A percentile compares a stretch with the other conserved stretches of the same genome.
Conservation (phyloP, 2,113 vertebrate genomes). For the Oryctolagus cuniculus region DNA sequence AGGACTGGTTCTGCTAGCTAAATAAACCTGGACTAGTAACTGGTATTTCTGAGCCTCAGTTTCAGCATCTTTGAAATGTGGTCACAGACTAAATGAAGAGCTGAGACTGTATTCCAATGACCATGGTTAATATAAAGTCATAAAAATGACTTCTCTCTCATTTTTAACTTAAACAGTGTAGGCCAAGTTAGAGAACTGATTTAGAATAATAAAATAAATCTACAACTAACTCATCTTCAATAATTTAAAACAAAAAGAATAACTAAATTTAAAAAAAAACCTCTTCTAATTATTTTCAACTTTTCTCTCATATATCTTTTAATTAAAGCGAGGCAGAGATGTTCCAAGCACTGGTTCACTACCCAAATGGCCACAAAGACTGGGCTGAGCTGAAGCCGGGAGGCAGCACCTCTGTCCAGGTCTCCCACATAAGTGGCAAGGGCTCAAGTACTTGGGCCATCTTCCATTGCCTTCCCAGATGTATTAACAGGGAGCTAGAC, state of each 20-base stretch:
- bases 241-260: conserved; percentile 19
- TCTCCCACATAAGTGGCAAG: too few relatives aligned
- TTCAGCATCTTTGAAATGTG: conserved; percentile 37
- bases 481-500: too few relatives aligned
- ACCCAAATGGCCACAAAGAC: too few relatives aligned
- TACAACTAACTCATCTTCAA: background rate
- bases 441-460: too few relatives aligned
- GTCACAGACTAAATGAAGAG: background rate
- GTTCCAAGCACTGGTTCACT: too few relatives aligned
- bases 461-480: too few relatives aligned
- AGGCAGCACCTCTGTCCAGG: too few relatives aligned
- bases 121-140: background rate
- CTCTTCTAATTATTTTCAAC: conserved; percentile 22
- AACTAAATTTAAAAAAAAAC: background rate
- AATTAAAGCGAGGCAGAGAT: too few relatives aligned
- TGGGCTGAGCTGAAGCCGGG: too few relatives aligned
- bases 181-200: background rate
- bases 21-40: background rate
- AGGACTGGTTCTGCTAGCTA: background rate
- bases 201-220: conserved; percentile 20
- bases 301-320: background rate
- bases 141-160: background rate
- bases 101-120: background rate
- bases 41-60: conserved; percentile 11
- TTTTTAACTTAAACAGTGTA: conserved; percentile 25